Base-by-base conservation (phyloP, 1,140 invertebrate genomes). In the Hyles vespertilio region DNA sequence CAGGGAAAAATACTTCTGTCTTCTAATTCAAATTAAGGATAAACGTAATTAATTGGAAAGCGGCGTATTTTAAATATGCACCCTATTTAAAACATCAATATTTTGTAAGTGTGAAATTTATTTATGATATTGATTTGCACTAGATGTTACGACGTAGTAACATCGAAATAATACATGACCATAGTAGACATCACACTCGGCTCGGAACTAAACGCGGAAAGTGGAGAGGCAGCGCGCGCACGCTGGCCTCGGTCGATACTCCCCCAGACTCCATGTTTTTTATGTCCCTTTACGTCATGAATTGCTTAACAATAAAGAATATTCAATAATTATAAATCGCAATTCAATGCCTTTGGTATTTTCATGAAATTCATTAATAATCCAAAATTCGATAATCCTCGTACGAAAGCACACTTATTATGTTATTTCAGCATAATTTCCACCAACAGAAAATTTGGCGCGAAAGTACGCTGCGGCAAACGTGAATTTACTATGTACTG, bases 221-320 rank as follows among this genome's bases (percentile, higher is more conserved):
- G 69, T 56, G 66, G 66, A 58, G 71, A 67, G 68, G 77, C 77
- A 81, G 83, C 86, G 86, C 84, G 84, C 84, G 82, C 84, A 87
- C 69, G 50, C 74, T 58, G 56, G 34, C 65, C 72, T 77, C 81
- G 86, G 84, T 89, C 86, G 84, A 89, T 89, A 87, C 74, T 65
- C 76, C 76, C 77, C 82, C 84, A 87, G 82, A 84, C 84, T 87
- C 78, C 75, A 84, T 84, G 80, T 86, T 85, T 88, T 86, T 87
- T 85, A 87, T 86, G 79, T 87, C 81, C 72, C 83, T 79, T 80
- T 70, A 74, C 74, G 72, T 75, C 77, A 83, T 73, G 66, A 80
- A 77, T 84, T 81, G 76, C 76, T 71, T 72, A 79, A 84, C 75
- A 85, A n/a, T 47, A 47, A 47, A 47, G 10, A 3, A 51, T 51